Evolutionary conservation across 2,113 vertebrate genomes (phyloP).

Genomic region (Limnothrissa miodon): DNA sequence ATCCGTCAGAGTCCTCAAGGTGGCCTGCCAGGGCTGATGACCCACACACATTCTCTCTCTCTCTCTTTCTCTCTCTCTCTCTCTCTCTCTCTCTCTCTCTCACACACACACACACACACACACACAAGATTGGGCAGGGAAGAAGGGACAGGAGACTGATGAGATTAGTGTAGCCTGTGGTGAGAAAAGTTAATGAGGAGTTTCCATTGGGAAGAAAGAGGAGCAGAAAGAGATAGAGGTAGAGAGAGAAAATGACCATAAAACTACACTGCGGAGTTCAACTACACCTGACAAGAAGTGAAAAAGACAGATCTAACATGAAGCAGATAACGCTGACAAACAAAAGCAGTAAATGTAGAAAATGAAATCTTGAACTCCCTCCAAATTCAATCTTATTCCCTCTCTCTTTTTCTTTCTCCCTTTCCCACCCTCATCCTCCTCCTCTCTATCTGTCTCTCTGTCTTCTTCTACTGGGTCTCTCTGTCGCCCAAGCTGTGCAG

Average conservation of each 20-base stretch:
- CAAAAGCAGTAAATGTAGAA: background rate
- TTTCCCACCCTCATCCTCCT: background rate
- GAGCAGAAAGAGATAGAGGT: background rate
- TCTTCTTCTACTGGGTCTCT: background rate
- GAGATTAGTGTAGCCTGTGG: background rate
- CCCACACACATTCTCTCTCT: no score
- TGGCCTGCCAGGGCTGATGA: constrained; percentile 31
- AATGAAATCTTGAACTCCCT: constrained; percentile 1
- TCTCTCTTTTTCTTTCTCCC: background rate
- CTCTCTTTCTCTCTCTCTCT: no score
- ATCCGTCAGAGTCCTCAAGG: constrained; percentile 26
- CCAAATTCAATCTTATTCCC: background rate
- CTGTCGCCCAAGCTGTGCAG: background rate
- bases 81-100: no score
- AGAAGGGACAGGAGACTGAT: background rate
- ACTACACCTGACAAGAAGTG: background rate
- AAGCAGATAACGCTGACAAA: background rate
- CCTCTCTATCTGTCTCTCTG: background rate
- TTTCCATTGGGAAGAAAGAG: background rate
- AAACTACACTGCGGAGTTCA: no score
- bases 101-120: no score
- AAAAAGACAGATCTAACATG: background rate
- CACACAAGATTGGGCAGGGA: background rate
- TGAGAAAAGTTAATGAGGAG: background rate
- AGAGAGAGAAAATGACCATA: no score